These are phyloP conservation scores for Xestia ashworthii DNA, from an alignment of 2,888 invertebrate genomes.

Conservation along the genomic window DNA sequence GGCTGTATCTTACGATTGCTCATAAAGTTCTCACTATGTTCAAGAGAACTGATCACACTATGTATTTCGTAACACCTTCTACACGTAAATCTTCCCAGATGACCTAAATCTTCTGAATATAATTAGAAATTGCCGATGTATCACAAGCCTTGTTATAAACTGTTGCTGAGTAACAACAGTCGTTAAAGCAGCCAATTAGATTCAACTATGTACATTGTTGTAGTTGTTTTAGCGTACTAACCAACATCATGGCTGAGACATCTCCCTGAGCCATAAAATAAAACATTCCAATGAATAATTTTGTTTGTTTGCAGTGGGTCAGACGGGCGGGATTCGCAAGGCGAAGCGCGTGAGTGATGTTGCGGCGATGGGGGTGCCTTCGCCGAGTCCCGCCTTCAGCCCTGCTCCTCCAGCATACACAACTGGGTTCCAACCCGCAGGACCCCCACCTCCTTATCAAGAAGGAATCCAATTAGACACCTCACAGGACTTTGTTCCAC, in stretches of 20 bases:
- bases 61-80: slow-evolving; percentile 5
- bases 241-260: not conserved
- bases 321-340: slow-evolving; percentile 87
- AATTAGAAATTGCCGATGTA: not conserved
- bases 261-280: not conserved
- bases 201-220: not conserved
- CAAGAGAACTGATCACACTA: not conserved
- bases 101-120: slow-evolving; percentile 3
- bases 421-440: slow-evolving; percentile 75
- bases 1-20: slow-evolving; percentile 28
- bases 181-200: not conserved
- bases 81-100: not conserved
- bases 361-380: slow-evolving; percentile 92
- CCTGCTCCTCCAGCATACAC: slow-evolving; percentile 75
- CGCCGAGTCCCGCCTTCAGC: slow-evolving; percentile 80
- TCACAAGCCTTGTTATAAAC: slow-evolving; percentile 4
- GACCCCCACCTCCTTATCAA: slow-evolving; percentile 80
- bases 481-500: slow-evolving; percentile 77
- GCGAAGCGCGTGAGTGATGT: slow-evolving; percentile 93
- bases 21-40: slow-evolving; percentile 30
- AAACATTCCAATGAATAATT: not conserved
- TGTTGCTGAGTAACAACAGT: slow-evolving; percentile 18
- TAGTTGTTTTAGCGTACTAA: not conserved
- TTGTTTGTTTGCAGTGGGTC: slow-evolving; percentile 76
- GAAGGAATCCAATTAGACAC: slow-evolving; percentile 85